Evolutionary conservation across 1,140 invertebrate genomes (phyloP), one percentile per base, ranked within the genome.

Genomic region (Saxidomus purpurata): DNA sequence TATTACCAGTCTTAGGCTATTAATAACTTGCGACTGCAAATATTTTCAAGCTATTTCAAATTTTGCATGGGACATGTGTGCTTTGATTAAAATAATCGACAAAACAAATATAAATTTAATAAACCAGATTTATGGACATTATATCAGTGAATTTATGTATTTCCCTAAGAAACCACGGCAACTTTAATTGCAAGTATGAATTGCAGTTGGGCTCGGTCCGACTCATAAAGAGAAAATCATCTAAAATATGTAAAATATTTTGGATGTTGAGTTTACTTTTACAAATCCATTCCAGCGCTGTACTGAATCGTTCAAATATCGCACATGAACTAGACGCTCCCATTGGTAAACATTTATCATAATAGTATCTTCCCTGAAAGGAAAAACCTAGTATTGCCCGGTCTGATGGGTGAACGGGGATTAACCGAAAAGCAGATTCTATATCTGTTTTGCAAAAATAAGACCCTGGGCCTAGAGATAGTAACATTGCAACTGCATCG

Each of bases 251-350:
- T 19, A 38, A 36, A 15, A 82, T 76, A 55, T 74, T 22, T 40
- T 25, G 22, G 0, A 43, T 74, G 19, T 40, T 4, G 4, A 61
- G 34, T 17, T 47, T 19, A 22, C 34, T 47, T 28, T 63, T n/a
- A 3, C 52, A 34, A 43, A 80, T 61, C 67, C 74, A 89, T 47
- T 91, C 71, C 13, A 91, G 38, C 52, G 69, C 40, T 38, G 69
- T 47, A 49, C 71, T 91, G 40, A 91, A 86, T n/a, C 71, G 31
- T 55, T 91, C 90, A 79, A 89, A 91, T 8, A 83, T 89, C 9
- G 80, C 80, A 63, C 80, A 82, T 31, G 80, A 61, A 15, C 13
- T 47, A 11, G 36, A 47, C 43, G 31, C 55, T 2, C 80, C 80
- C 49, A 82, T 82, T 31, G 80, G 80, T 4, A 82, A 36, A 28